Conservation (phyloP, 2,113 vertebrate species). For the Apaloderma vittatum region DNA sequence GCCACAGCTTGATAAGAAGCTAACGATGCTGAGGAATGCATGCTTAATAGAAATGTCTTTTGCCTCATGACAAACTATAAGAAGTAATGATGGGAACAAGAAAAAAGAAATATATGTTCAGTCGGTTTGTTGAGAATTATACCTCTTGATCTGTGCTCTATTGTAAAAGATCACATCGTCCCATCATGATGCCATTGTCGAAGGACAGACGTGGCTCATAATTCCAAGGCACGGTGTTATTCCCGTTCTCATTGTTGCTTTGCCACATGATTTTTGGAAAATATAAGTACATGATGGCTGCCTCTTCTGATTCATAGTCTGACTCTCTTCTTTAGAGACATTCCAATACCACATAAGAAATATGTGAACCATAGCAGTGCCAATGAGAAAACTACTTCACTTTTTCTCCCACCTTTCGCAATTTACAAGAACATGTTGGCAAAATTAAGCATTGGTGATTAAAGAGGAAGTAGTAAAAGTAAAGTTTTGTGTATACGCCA, state of each 20-base stretch:
- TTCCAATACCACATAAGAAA: neutral
- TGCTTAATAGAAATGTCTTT: neutral
- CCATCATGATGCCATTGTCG: neutral
- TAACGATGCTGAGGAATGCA: neutral
- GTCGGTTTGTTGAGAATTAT: neutral
- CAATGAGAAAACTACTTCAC: neutral
- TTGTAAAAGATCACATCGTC: neutral
- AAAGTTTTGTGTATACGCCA: fast-evolving
- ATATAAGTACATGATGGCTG: neutral
- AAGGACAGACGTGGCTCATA: neutral
- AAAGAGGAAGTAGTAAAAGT: neutral
- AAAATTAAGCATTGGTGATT: neutral
- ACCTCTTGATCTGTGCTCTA: neutral
- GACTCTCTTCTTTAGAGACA: neutral
- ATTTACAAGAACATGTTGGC: neutral
- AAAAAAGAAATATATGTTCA: neutral
- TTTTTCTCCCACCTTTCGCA: neutral
- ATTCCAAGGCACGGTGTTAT: neutral
- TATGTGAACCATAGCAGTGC: fast-evolving
- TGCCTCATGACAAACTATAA: neutral
- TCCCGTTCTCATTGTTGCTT: neutral
- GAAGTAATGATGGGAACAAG: neutral
- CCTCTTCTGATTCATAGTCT: neutral
- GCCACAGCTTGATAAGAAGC: neutral
- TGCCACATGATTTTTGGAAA: neutral